Base-by-base conservation (phyloP, 2,888 invertebrate species). In the Ophion slaviceki region DNA sequence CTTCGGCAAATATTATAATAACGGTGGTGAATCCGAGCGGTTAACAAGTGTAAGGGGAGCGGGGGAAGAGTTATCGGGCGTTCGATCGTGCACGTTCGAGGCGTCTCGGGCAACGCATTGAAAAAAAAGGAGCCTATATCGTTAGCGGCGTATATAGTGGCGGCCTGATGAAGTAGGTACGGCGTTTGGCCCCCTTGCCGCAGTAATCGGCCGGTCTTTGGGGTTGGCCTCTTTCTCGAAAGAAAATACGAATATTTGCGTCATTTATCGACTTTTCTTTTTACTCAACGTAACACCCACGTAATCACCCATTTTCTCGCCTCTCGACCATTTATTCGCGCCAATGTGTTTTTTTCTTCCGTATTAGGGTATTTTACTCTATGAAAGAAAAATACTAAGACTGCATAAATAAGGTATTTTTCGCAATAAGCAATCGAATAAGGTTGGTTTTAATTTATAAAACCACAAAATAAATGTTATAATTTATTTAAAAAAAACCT, bases 1-100 rank as follows among this genome's bases (percentile, higher is more conserved):
- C 88, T 89, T 91, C 89, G 90, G 92, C 90, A 92, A 92, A 92
- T 92, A 92, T 92, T 92, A 92, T 92, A 92, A 92, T 92, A 92
- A 92, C 89, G 91, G 82, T 84, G 80, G 77, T 80, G 78, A 74
- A 72, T 66, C 70, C 62, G 53, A 89, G 85, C 86, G 88, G 91
- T 91, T 91, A 90, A 91, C 90, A 80, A 76, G 83, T 83, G 85
- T 80, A 85, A 82, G 36, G 66, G 76, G 28, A 28, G 53, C 62
- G 67, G 80, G 80, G 82, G 66, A 67, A 90, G 88, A 90, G 89
- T 92, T 92, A 92, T 92, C 92, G 89, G 87, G 86, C 88, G 90
- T 90, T 89, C 88, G 91, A 92, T 92, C 92, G 87, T 85, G 84
- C 74, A 68, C 82, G 82, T 64, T 75, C 66, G 76, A 87, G 88